These are phyloP conservation scores for Xylocampa areola DNA, from an alignment of 2,888 invertebrate species.

Conservation along the genomic window DNA sequence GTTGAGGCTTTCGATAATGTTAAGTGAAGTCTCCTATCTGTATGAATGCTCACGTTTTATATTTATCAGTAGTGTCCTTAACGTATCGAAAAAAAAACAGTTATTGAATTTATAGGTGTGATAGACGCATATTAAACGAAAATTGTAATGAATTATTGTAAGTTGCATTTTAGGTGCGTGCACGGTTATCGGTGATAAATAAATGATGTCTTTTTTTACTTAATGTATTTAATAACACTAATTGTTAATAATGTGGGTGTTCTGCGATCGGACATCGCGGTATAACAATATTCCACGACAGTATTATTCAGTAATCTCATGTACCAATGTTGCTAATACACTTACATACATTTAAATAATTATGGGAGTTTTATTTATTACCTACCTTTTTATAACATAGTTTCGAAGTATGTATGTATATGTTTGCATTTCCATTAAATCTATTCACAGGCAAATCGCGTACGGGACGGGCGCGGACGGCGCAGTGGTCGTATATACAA, in stretches of 20 bases:
- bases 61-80: conserved; percentile 84
- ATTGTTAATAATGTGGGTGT: conserved; percentile 77
- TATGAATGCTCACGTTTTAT: conserved; percentile 88
- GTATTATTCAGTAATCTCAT: conserved; percentile 89
- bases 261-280: conserved; percentile 68
- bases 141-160: conserved; percentile 73
- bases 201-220: conserved; percentile 76
- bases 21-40: conserved; percentile 80
- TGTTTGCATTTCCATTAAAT: no score
- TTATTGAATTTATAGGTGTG: conserved; percentile 88
- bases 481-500: no score
- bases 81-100: conserved; percentile 71
- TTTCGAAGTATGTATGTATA: no score
- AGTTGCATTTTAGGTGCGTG: conserved; percentile 79
- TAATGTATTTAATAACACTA: conserved; percentile 77
- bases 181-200: conserved; percentile 79
- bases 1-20: conserved; percentile 56
- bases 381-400: no score
- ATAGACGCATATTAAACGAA: conserved; percentile 77
- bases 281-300: conserved; percentile 82
- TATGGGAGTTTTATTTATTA: conserved; percentile 63
- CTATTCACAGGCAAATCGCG: no score
- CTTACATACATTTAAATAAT: conserved; percentile 88
- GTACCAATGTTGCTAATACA: conserved; percentile 90
- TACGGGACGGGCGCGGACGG: no score